These are phyloP conservation scores for Temnopleurus reevesii DNA, from an alignment of 53 echinoderm and acorn worm genomes.

Conservation along the genomic window DNA sequence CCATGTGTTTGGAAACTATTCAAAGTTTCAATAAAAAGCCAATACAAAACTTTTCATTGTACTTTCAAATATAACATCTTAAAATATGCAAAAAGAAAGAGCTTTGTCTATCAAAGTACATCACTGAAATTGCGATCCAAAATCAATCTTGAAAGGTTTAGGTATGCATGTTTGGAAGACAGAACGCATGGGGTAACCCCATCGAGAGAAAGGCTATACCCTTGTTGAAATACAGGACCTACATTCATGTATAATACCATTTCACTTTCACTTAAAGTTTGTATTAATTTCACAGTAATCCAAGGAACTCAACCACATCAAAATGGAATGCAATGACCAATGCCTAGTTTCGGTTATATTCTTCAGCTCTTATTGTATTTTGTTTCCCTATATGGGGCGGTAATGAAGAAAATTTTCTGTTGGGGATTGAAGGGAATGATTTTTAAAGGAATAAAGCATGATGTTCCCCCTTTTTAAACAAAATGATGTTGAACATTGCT, in stretches of 20 bases:
- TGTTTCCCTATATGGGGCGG: not conserved
- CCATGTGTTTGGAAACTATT: too few species aligned
- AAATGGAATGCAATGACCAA: conserved; percentile 1
- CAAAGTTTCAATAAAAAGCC: too few species aligned
- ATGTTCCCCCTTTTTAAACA: too few species aligned
- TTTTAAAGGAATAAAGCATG: too few species aligned
- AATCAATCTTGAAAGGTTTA: conserved; percentile 28
- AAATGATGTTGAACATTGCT: too few species aligned
- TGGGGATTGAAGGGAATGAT: too few species aligned
- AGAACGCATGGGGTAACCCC: not conserved
- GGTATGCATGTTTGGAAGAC: not conserved
- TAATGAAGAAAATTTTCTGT: not conserved
- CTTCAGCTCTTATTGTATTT: not conserved
- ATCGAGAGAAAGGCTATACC: not conserved
- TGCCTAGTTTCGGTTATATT: not conserved
- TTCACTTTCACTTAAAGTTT: conserved; percentile 1
- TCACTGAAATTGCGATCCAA: not conserved
- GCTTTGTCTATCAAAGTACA: too few species aligned
- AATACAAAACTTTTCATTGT: not conserved
- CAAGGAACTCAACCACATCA: not conserved
- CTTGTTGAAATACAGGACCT: conserved; percentile 2
- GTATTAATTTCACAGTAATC: not conserved
- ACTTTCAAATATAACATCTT: not conserved
- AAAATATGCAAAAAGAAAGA: too few species aligned
- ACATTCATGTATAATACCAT: conserved; percentile 1